phyloP scores from a whole-genome alignment of 2,797 vertebrate genomes.

The Ctenopoma kingsleyae region DNA sequence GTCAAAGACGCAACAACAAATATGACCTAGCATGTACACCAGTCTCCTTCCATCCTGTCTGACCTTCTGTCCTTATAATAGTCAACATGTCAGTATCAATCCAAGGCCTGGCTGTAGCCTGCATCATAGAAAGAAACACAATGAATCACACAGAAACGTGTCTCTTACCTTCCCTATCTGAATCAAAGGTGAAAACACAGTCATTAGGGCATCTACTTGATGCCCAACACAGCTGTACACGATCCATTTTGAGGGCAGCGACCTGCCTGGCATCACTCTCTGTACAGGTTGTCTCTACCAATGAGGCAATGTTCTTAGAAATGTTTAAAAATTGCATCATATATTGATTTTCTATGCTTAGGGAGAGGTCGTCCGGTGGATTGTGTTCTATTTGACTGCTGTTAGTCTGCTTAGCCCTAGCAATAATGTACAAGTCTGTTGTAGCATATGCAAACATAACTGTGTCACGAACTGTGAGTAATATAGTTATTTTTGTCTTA shows the following conservation, averaged over 20 bases:
- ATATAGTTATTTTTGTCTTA: too few relatives aligned
- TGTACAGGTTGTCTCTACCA: conserved; percentile 15
- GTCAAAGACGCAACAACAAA: not conserved
- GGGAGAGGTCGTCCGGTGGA: not conserved
- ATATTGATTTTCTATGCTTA: conserved; percentile 31
- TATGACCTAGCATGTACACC: conserved; percentile 1
- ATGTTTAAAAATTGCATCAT: conserved; percentile 32
- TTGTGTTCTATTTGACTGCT: not conserved
- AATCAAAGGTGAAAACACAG: conserved; percentile 27
- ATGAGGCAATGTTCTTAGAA: conserved; percentile 43
- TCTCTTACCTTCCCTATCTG: not conserved
- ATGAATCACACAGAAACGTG: not conserved
- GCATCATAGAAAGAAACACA: not conserved
- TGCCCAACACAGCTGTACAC: conserved; percentile 26
- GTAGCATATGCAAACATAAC: not conserved
- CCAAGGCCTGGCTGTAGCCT: not conserved
- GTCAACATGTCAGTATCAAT: not conserved
- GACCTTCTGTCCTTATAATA: conserved; percentile 1
- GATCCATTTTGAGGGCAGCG: conserved; percentile 36
- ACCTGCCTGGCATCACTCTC: conserved; percentile 45
- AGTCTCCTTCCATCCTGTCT: not conserved
- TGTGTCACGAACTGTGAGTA: not conserved
- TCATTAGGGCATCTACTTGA: conserved; percentile 17
- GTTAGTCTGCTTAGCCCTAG: too few relatives aligned
- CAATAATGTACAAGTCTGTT: conserved; percentile 1